These are phyloP conservation scores for Homarus gammarus DNA, from an alignment of 2,888 invertebrate genomes.

Conservation along the genomic window DNA sequence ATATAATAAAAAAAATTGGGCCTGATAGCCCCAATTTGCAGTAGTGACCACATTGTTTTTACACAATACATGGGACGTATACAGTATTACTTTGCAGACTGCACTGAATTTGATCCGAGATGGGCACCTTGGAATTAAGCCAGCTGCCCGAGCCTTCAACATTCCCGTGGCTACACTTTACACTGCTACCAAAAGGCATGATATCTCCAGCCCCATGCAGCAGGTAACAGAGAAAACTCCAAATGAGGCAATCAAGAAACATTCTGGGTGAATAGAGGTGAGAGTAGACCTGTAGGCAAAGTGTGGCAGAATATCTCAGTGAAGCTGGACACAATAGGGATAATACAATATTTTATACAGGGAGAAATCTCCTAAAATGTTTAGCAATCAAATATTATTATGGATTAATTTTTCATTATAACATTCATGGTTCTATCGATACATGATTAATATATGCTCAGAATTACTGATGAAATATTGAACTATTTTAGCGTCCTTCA, in stretches of 20 bases:
- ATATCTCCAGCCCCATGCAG: slow-evolving; percentile 49
- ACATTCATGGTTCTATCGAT: too few species aligned
- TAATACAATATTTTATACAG: too few species aligned
- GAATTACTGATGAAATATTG: too few species aligned
- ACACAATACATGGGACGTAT: too few species aligned
- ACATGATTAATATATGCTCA: too few species aligned
- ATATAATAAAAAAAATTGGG: too few species aligned
- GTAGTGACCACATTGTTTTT: too few species aligned
- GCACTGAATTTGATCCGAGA: slow-evolving; percentile 56
- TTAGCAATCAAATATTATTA: too few species aligned
- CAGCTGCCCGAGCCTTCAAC: slow-evolving; percentile 66
- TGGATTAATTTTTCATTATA: too few species aligned
- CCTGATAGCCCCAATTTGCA: too few species aligned
- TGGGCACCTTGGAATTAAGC: slow-evolving; percentile 60
- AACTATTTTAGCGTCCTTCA: too few species aligned
- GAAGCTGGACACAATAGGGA: neutral
- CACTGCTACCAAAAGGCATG: slow-evolving; percentile 46
- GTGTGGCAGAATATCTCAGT: neutral
- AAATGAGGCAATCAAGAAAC: slow-evolving; percentile 7
- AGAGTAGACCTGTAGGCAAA: neutral
- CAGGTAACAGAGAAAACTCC: slow-evolving; percentile 25
- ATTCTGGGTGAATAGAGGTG: slow-evolving; percentile 1
- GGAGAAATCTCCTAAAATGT: too few species aligned
- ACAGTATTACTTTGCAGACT: slow-evolving; percentile 28
- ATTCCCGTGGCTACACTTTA: slow-evolving; percentile 59